Evolutionary conservation across 2,113 vertebrate genomes (phyloP), one percentile per base, ranked within the genome.

Genomic region (Clarias magur): DNA sequence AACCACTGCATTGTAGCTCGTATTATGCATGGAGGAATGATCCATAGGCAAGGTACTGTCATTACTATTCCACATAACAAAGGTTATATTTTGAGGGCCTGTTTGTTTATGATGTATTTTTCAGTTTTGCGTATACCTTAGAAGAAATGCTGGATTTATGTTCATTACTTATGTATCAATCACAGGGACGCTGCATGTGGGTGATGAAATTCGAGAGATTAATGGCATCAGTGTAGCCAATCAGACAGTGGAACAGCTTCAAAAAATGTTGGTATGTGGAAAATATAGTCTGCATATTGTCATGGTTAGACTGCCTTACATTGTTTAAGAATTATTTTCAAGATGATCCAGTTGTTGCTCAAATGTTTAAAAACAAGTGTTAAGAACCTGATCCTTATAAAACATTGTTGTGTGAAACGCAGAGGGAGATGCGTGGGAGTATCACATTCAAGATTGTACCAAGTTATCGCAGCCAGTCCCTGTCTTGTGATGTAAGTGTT

Each of bases 381-480:
- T 57, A 68, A 63, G 21, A 2, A 6, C 3, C 5, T 48, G 38
- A 83, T 19, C 27, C 8, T 34, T 16, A 53, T 48, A 30, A 13
- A 67, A 53, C 13, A 21, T 16, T 72, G 72, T 53, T 78, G 63
- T 83, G 19, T 92, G 10, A 12, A 91, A 68, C 82, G 34, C 95
- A 99, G 98, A 97, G 96, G 87, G 98, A 99, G 94, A 99, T 99
- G 98, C 93, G 98, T 90, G 98, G 98, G 86, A 99, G 98, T 92
- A 99, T 99, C 91, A 99, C 98, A 82, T 99, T 99, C 91, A 99
- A 99, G 94, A 99, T 99, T 80, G 98, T 99, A 92, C 98, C 98
- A 89, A 99, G 97, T 93, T 99, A 99, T 72, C 95, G 97, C 90
- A 97, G 94, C 2, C 97, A 97, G 16, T 98, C 97, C 85, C 97